Base-by-base conservation (phyloP, 1,140 invertebrate species). In the Magallana ariakensis region DNA sequence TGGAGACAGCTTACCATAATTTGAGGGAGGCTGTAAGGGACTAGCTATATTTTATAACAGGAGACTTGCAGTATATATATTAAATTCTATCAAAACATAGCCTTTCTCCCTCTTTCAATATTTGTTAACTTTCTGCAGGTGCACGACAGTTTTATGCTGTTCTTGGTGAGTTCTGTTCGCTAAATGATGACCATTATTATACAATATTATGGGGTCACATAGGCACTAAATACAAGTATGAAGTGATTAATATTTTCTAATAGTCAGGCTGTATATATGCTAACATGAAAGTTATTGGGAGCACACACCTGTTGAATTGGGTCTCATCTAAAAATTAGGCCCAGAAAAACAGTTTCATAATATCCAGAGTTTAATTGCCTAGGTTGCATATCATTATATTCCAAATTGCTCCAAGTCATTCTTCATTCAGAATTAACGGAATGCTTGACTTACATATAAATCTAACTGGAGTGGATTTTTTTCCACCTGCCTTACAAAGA, bases 61-160 rank as follows among this genome's bases (percentile, higher is more conserved):
- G 33, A 46, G 33, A 46, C 33, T 46, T 46, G 33, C 2, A 46
- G 33, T 46, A 46, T 46, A 46, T 46, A 46, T 46, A 46, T 46
- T 46, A 46, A 5, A 46, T 46, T 46, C 33, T 46, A 46, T 46
- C 33, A 46, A 46, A 46, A 46, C 33, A 46, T 46, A 46, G 33
- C 33, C 33, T 46, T 46, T 2, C 33, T 46, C 33, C 33, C 33
- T 46, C 5, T 46, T 46, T 46, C 1, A 46, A 46, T 46, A 46
- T 22, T 26, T 75, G 22, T 75, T 75, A 15, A 75, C 19, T 75
- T 75, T 75, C 22, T 75, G 66, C 66, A 75, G 66, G 66, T 75
- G 22, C 66, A 26, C 22, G 8, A 75, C 66, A 75, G 66, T 75
- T 75, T 26, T 26, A 75, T 26, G 26, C 66, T 75, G 66, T 75